These are phyloP conservation scores for Pasiphila rectangulata DNA, from an alignment of 2,888 invertebrate species.

Conservation along the genomic window DNA sequence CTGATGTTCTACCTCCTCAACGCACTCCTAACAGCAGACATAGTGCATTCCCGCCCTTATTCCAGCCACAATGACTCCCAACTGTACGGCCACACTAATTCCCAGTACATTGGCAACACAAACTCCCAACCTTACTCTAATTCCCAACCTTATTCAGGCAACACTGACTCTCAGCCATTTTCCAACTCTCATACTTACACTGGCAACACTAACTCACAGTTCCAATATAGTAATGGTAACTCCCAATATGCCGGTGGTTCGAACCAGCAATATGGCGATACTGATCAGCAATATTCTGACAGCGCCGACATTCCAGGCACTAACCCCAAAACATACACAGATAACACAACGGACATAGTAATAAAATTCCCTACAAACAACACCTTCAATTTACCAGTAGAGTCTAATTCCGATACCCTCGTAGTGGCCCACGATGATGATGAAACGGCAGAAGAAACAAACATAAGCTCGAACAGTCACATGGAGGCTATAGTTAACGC, in stretches of 20 bases:
- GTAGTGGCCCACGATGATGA: conserved; percentile 61
- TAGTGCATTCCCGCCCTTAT: conserved; percentile 64
- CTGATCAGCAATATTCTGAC: not conserved
- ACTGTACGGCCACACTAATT: conserved; percentile 5
- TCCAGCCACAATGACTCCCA: conserved; percentile 39
- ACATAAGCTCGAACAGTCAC: conserved; percentile 58
- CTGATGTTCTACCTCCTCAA: conserved; percentile 70
- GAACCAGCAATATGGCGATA: conserved; percentile 6
- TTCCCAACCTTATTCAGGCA: conserved; percentile 50
- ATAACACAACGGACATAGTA: conserved; percentile 44
- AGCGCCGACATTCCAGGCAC: not conserved
- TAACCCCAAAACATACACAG: conserved; percentile 6
- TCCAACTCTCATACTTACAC: conserved; percentile 3
- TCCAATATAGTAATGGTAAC: conserved; percentile 8
- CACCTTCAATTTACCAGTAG: conserved; percentile 64
- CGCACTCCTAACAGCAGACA: conserved; percentile 61
- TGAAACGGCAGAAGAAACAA: conserved; percentile 53
- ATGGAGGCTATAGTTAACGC: conserved; percentile 65
- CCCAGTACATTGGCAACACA: conserved; percentile 18
- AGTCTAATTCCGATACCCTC: conserved; percentile 68
- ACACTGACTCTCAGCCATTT: conserved; percentile 17
- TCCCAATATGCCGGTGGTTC: conserved; percentile 12
- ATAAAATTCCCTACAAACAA: conserved; percentile 57
- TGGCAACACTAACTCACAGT: conserved; percentile 14
- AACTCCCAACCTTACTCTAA: conserved; percentile 28